phyloP scores from a whole-genome alignment of 2,888 invertebrate genomes.

The Drosophila lacicola region DNA sequence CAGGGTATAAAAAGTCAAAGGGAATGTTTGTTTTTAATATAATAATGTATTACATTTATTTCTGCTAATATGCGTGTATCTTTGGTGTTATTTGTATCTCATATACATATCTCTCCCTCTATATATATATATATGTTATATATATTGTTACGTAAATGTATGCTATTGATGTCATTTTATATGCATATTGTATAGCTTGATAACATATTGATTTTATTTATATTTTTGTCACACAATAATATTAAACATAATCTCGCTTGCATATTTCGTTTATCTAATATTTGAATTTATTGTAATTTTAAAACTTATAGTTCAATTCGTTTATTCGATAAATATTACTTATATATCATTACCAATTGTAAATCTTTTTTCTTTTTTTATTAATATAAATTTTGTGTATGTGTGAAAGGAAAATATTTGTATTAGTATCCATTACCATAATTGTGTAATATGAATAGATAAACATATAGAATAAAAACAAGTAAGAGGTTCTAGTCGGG shows the following conservation, averaged over 20 bases:
- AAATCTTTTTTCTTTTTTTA: conserved; percentile 5
- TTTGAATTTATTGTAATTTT: conserved; percentile 56
- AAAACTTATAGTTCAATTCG: conserved; percentile 69
- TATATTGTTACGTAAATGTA: conserved; percentile 29
- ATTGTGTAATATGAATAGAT: conserved; percentile 1
- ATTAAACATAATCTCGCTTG: conserved; percentile 48
- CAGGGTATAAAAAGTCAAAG: too few relatives aligned
- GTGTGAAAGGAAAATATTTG: conserved; percentile 11
- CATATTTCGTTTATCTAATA: conserved; percentile 9
- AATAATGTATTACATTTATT: conserved; percentile 66
- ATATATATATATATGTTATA: conserved; percentile 51
- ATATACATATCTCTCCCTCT: conserved; percentile 24
- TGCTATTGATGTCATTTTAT: conserved; percentile 38
- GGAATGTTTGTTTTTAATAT: conserved; percentile 21
- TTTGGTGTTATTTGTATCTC: conserved; percentile 60
- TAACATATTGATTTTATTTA: conserved; percentile 49
- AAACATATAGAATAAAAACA: too few relatives aligned
- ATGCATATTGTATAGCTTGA: conserved; percentile 51
- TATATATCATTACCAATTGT: conserved; percentile 33
- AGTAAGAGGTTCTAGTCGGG: too few relatives aligned
- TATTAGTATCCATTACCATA: conserved; percentile 3
- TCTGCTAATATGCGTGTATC: conserved; percentile 76
- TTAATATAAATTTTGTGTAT: conserved; percentile 15
- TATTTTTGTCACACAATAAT: conserved; percentile 50
- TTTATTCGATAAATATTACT: conserved; percentile 65